Evolutionary conservation across 2,113 vertebrate genomes (phyloP).

Genomic region (Regulus satrapa): DNA sequence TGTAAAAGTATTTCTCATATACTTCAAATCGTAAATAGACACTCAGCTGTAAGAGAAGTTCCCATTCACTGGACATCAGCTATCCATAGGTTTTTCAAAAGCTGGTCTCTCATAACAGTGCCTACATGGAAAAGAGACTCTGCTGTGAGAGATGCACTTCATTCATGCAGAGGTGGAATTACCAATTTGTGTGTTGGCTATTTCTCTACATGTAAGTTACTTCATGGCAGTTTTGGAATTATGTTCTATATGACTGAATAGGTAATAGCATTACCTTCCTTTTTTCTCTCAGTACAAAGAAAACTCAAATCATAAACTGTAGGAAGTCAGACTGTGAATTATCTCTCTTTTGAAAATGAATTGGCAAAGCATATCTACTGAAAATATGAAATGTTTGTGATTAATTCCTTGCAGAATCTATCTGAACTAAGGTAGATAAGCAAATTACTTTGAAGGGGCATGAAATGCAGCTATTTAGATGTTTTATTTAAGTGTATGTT

Average conservation of each 20-base stretch:
- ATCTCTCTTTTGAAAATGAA: not conserved
- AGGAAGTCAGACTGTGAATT: not conserved
- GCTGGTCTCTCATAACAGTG: not conserved
- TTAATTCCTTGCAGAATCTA: not conserved
- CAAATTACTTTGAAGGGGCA: not conserved
- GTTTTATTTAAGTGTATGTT: not conserved
- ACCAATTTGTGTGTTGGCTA: not conserved
- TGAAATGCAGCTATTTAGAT: not conserved
- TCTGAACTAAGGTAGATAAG: not conserved
- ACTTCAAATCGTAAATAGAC: not conserved
- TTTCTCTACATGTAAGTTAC: not conserved
- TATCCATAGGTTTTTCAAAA: not conserved
- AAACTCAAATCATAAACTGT: not conserved
- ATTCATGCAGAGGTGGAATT: not conserved
- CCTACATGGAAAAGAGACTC: not conserved
- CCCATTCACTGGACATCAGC: fast-evolving
- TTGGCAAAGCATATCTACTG: not conserved
- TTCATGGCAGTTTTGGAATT: not conserved
- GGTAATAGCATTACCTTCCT: not conserved
- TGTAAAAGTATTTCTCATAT: not conserved
- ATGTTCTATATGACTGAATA: not conserved
- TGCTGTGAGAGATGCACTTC: not conserved
- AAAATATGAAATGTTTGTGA: not conserved
- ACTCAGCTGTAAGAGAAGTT: not conserved
- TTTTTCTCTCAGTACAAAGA: not conserved